Conservation (phyloP, 1,140 invertebrate genomes). For the Plodia interpunctella region DNA sequence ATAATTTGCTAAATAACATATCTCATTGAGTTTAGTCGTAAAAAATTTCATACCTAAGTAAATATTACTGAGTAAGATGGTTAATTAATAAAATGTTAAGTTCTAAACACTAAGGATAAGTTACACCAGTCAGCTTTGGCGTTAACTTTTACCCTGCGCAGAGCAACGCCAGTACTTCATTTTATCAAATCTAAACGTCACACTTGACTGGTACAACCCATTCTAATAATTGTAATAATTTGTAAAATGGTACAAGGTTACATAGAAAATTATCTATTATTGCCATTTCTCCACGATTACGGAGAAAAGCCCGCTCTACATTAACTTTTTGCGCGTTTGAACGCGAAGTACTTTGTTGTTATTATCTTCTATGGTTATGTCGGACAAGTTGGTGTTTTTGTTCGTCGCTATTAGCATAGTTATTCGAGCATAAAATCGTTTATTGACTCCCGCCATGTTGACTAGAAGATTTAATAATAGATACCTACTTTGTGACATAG, state of each 20-base stretch:
- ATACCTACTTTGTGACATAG: background rate
- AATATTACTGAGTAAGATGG: too few species aligned
- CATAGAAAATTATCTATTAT: too few species aligned
- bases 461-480: slow-evolving; percentile 14
- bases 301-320: background rate
- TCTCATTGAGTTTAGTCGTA: too few species aligned
- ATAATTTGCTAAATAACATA: too few species aligned
- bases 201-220: background rate
- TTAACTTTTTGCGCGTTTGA: background rate
- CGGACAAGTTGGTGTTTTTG: background rate
- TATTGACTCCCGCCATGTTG: slow-evolving; percentile 27
- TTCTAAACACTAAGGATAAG: too few species aligned
- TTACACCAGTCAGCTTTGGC: too few species aligned
- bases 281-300: background rate
- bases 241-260: background rate
- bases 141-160: too few species aligned
- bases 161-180: too few species aligned
- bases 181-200: too few species aligned
- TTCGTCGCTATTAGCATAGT: slow-evolving; percentile 46
- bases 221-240: background rate
- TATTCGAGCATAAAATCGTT: slow-evolving; percentile 54
- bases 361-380: slow-evolving; percentile 1
- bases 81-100: too few species aligned
- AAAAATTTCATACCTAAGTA: too few species aligned
- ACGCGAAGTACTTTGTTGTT: background rate